phyloP scores from a whole-genome alignment of 2,113 vertebrate species.

The Tenebrosternarchus preto region DNA sequence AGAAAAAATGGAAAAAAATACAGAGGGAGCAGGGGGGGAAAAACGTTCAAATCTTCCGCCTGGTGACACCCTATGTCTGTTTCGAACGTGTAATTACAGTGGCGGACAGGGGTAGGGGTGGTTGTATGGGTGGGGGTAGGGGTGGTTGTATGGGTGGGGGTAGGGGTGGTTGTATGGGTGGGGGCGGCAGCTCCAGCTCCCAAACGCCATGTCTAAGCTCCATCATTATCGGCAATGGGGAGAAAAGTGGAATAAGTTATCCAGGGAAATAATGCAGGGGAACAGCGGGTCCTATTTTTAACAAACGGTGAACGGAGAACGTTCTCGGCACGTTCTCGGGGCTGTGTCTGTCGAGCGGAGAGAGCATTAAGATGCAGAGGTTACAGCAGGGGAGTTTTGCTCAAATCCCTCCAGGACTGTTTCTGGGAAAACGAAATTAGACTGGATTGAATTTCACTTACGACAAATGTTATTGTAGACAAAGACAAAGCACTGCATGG shows the following conservation, averaged over 20 bases:
- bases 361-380: constrained; percentile 9
- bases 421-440: neutral
- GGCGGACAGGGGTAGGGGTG: constrained; percentile 68
- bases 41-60: constrained; percentile 87
- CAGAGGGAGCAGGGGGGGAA: constrained; percentile 59
- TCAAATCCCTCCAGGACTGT: constrained; percentile 9
- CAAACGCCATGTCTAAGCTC: constrained; percentile 79
- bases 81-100: constrained; percentile 93
- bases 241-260: constrained; percentile 54
- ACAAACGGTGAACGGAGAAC: constrained; percentile 30
- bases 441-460: neutral
- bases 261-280: constrained; percentile 32
- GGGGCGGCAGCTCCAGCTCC: constrained; percentile 73
- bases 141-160: constrained; percentile 63
- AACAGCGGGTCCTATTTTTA: constrained; percentile 69
- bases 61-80: constrained; percentile 90
- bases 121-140: constrained; percentile 62
- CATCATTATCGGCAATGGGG: constrained; percentile 74
- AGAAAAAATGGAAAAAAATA: constrained; percentile 49
- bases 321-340: constrained; percentile 3
- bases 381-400: neutral
- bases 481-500: neutral
- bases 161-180: no score
- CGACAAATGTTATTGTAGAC: neutral
- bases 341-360: constrained; percentile 27